These are phyloP conservation scores for Lithophane ornitopus DNA, from an alignment of 2,888 invertebrate genomes.

Conservation along the genomic window DNA sequence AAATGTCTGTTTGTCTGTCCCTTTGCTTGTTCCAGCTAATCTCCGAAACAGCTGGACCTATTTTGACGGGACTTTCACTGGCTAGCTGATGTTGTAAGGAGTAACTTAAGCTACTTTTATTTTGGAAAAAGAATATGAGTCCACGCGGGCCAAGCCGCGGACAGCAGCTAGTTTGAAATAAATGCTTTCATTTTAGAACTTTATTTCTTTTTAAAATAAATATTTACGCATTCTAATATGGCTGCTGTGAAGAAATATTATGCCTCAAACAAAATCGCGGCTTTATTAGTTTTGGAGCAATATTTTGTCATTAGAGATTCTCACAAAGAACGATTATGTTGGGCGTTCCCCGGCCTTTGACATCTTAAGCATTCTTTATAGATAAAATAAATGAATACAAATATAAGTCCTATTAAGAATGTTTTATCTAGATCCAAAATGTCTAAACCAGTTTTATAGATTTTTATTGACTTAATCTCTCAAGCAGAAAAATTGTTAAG, in stretches of 20 bases:
- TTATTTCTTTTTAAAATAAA: conserved; percentile 4
- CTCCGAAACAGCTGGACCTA: too few species aligned
- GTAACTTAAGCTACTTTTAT: too few species aligned
- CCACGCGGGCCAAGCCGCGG: too few species aligned
- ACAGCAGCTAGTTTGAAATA: too few species aligned
- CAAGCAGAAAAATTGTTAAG: conserved; percentile 4
- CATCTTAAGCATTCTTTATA: conserved; percentile 56
- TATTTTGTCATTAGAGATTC: conserved; percentile 56
- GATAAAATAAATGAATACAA: conserved; percentile 54
- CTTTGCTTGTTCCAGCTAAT: too few species aligned
- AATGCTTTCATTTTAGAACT: background rate
- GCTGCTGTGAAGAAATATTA: conserved; percentile 15
- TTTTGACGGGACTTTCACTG: too few species aligned
- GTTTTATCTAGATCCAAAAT: conserved; percentile 56
- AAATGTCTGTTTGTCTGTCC: too few species aligned
- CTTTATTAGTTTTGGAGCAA: conserved; percentile 42
- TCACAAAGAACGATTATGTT: conserved; percentile 49
- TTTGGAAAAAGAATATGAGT: too few species aligned
- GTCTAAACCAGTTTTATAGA: conserved; percentile 37
- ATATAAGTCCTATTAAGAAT: conserved; percentile 45
- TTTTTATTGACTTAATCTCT: conserved; percentile 46
- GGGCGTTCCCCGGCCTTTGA: conserved; percentile 55
- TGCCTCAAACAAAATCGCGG: conserved; percentile 29
- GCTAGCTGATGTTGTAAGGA: too few species aligned
- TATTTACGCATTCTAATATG: conserved; percentile 13